Evolutionary conservation across 2,113 vertebrate genomes (phyloP), one percentile per base, ranked within the genome.

Genomic region (Ovibos moschatus): DNA sequence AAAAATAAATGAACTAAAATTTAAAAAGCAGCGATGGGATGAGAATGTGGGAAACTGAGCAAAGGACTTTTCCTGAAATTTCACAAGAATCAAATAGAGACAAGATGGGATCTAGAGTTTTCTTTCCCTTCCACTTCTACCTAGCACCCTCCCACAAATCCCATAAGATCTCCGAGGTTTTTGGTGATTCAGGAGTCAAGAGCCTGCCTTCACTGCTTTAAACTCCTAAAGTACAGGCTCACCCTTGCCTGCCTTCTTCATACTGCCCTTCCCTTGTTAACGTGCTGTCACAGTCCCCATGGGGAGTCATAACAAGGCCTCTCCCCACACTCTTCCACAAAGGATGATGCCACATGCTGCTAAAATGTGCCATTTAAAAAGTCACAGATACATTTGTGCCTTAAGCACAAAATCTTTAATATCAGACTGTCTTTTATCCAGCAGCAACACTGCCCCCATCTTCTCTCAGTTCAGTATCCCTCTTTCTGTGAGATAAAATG

Each of bases 361-460:
- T 88, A 62, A 94, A 83, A 64, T 71, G 81, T 94, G 45, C 45
- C 40, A 28, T 74, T 78, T n/a, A 93, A 89, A 94, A 94, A 94
- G 81, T 74, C 87, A 28, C 91, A 82, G 87, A 81, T 91, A 45
- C 87, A 88, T 78, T 50, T 60, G 74, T 93, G 88, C 95, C 92
- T 83, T 94, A 88, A 98, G 97, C 87, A 94, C 87, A 95, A 85
- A 96, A 87, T 62, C 36, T 95, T 94, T 92, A 94, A 76, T 94
- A 97, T 53, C 87, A 92, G 28, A 76, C 87, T 87, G 0, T 92
- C 47, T 96, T 71, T 97, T 78, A 94, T 91, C 55, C 84, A 60
- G 43, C 16, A 45, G 47, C 53, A 71, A 43, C 87, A 83, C 19
- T 40, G 27, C 43, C 78, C 28, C 45, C 19, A 0, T 89, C 50